A percentile compares a stretch with the other conserved stretches of the same genome.
Conservation (phyloP, 2,888 invertebrate genomes). For the Notocelia uddmanniana region DNA sequence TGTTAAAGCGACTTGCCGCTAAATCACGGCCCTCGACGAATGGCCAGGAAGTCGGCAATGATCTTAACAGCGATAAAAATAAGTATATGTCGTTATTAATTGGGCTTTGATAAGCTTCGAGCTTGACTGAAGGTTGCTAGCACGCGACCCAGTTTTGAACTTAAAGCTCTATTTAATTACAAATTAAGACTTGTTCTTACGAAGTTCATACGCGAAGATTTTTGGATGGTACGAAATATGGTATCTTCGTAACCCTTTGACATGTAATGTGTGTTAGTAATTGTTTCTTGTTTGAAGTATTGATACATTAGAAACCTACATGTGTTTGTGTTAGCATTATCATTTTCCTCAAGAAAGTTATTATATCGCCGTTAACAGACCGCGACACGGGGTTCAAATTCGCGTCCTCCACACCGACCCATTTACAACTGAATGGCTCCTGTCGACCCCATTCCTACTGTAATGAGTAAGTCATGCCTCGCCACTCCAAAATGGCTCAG, state of each 20-base stretch:
- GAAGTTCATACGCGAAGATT: slow-evolving; percentile 7
- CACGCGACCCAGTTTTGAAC: slow-evolving; percentile 39
- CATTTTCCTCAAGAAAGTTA: slow-evolving; percentile 35
- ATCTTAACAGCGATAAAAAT: slow-evolving; percentile 49
- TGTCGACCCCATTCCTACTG: slow-evolving; percentile 22
- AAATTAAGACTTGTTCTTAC: slow-evolving; percentile 15
- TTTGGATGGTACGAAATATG: neutral
- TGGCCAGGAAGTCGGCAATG: slow-evolving; percentile 48
- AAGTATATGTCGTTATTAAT: slow-evolving; percentile 46
- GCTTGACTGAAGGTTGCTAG: slow-evolving; percentile 28
- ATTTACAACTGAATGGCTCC: slow-evolving; percentile 36
- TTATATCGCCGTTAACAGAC: slow-evolving; percentile 37
- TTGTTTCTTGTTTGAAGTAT: neutral
- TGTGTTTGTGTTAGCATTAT: neutral
- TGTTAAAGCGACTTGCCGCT: slow-evolving; percentile 52
- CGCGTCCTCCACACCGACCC: slow-evolving; percentile 37
- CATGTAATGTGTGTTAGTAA: neutral
- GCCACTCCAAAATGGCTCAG: slow-evolving; percentile 10
- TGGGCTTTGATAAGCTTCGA: slow-evolving; percentile 43
- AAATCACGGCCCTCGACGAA: slow-evolving; percentile 53
- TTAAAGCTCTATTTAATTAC: slow-evolving; percentile 28
- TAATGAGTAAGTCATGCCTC: slow-evolving; percentile 18
- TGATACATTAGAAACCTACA: neutral
- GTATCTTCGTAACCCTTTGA: neutral
- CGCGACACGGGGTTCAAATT: slow-evolving; percentile 36